A percentile compares a stretch with the other conserved stretches of the same genome.
phyloP scores from a whole-genome alignment of 1,140 invertebrate species.

The Ceratina japonica region DNA sequence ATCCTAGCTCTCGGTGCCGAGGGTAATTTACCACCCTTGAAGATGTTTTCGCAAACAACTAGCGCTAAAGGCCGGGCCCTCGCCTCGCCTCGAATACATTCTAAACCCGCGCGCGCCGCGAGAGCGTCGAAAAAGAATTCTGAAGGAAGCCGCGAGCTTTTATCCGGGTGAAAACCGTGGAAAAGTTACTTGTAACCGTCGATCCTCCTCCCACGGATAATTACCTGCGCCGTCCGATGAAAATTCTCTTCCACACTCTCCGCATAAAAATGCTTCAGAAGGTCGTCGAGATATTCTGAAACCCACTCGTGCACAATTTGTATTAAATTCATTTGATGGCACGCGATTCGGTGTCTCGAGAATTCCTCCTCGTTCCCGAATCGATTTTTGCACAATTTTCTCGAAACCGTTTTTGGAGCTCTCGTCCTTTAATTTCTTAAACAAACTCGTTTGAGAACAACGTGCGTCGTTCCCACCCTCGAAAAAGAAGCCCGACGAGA shows the following conservation, averaged over 20 bases:
- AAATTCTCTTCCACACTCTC: no score
- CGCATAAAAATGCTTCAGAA: no score
- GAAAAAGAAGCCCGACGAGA: background rate
- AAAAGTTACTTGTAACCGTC: constrained; percentile 16
- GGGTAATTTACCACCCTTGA: constrained; percentile 25
- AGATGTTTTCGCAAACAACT: constrained; percentile 26
- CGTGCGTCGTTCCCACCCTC: background rate
- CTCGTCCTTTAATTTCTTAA: no score
- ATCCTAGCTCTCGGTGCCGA: constrained; percentile 5
- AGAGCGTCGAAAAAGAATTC: constrained; percentile 13
- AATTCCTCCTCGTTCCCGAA: no score
- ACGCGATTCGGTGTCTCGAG: no score
- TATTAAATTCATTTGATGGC: no score
- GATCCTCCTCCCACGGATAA: background rate
- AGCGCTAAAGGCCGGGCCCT: background rate
- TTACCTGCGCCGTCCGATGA: no score
- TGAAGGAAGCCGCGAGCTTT: constrained; percentile 19
- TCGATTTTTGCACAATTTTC: no score
- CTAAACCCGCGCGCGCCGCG: background rate
- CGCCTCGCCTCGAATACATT: constrained; percentile 16
- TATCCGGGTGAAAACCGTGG: constrained; percentile 5
- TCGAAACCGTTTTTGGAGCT: no score
- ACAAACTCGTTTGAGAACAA: no score
- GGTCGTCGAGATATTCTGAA: no score
- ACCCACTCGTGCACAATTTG: no score